Percentiles rank a stretch among this genome's conserved stretches.
These are phyloP conservation scores for Drosophila borborema DNA, from an alignment of 2,888 invertebrate genomes.

Conservation along the genomic window DNA sequence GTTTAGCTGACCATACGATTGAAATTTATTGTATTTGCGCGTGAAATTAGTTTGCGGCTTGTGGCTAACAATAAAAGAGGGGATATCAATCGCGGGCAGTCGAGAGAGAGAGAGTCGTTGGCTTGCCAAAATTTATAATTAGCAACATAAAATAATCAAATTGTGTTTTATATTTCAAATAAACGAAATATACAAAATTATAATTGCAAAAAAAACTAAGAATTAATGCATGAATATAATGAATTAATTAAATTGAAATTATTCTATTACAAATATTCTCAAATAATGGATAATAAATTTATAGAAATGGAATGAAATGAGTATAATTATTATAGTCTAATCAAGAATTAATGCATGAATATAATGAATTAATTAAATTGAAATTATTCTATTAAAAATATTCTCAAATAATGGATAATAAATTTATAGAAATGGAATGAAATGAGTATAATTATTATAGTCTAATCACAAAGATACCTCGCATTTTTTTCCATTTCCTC, in stretches of 20 bases:
- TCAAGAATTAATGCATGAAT: background rate
- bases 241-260: slow-evolving; percentile 16
- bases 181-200: slow-evolving; percentile 36
- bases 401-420: slow-evolving; percentile 4
- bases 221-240: background rate
- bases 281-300: background rate
- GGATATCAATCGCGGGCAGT: background rate
- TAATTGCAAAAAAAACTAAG: slow-evolving; percentile 1
- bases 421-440: background rate
- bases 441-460: background rate
- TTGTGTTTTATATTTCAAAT: slow-evolving; percentile 24
- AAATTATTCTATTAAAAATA: background rate
- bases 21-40: slow-evolving; percentile 52
- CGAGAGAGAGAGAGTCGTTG: background rate
- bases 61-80: slow-evolving; percentile 6
- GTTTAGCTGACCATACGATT: slow-evolving; percentile 38
- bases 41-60: slow-evolving; percentile 69
- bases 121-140: slow-evolving; percentile 49
- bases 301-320: no score
- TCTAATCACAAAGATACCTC: slow-evolving; percentile 19
- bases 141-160: slow-evolving; percentile 54
- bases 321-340: no score
- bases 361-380: slow-evolving; percentile 17
- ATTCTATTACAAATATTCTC: background rate
- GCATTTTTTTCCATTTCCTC: background rate